Evolutionary conservation across 2,888 invertebrate species (phyloP), one percentile per base, ranked within the genome.

Genomic region (Petrolisthes manimaculis): DNA sequence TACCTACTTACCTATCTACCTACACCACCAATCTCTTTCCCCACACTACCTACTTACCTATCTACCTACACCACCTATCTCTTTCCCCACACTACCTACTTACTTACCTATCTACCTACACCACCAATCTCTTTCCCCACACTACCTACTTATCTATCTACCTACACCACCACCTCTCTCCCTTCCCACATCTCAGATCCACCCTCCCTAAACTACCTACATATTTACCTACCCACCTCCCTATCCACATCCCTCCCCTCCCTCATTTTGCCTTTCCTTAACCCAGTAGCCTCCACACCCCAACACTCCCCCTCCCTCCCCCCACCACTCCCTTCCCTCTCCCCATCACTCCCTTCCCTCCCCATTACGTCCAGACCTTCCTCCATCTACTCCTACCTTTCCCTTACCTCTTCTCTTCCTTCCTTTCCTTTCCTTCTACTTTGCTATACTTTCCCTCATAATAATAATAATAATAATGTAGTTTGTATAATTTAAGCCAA

Each of bases 391-490:
- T 37, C 55, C 18, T 37, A 14, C n/a, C 53, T 53, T n/a, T 14
- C 55, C 18, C 37, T 37, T 37, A 0, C 37, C 37, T 37, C 37
- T 79, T 53, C 5, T 18, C 18, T n/a, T n/a, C 8, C 55, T 54
- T 21, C 79, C 18, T n/a, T 79, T 55, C 79, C 78, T 53, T 55
- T n/a, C 18, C 79, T 9, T 56, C 9, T 61, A n/a, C 80, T n/a
- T 80, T 55, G 8, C 21, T 56, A n/a, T 9, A 3, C 78, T 37
- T 37, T 37, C 37, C 37, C 37, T 1, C 37, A 37, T 37, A 37
- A 37, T 37, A 37, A 37, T 37, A 37, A 37, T 37, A 37, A 37
- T 37, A 37, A n/a, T n/a, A n/a, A n/a, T n/a, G n/a, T 37, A 37
- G 37, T 37, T 37, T 37, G 37, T 37, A 37, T 37, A 37, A 37